Evolutionary conservation across 2,113 vertebrate genomes (phyloP).

Genomic region (Aptenodytes forsteri): DNA sequence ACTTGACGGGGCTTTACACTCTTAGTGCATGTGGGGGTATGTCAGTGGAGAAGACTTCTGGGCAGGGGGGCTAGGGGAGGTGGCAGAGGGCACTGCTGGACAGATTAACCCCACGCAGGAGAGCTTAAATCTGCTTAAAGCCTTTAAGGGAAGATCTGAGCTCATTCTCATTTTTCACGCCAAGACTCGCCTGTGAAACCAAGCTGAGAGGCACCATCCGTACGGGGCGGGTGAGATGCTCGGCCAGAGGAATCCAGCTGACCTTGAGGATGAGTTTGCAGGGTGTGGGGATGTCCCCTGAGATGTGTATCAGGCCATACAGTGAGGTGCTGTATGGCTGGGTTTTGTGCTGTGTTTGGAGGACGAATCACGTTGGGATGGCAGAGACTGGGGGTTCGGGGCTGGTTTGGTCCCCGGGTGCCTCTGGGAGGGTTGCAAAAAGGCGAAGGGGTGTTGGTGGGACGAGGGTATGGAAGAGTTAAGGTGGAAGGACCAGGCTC

Average conservation of each 20-base stretch:
- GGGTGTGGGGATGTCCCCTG: neutral
- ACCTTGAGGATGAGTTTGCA: neutral
- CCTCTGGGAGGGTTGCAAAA: fast-evolving
- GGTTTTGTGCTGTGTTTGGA: neutral
- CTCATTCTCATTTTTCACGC: neutral
- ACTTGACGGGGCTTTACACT: neutral
- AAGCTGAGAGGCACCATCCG: neutral
- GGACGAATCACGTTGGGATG: neutral
- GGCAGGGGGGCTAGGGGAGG: neutral
- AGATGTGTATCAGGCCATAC: neutral
- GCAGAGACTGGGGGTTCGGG: fast-evolving
- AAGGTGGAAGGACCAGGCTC: neutral
- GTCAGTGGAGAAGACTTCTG: neutral
- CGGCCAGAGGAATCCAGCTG: neutral
- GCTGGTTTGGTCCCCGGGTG: neutral
- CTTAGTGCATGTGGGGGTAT: neutral
- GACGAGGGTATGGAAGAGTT: neutral
- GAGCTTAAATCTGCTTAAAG: neutral
- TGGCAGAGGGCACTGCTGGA: neutral
- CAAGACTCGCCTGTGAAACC: fast-evolving
- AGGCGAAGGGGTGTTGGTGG: neutral
- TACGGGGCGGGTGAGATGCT: neutral
- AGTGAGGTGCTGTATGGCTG: neutral
- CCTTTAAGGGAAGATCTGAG: neutral
- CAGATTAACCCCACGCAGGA: neutral